A percentile compares a stretch with the other conserved stretches of the same genome.
phyloP scores from a whole-genome alignment of 2,113 vertebrate genomes.

The Aegotheles bennettii region DNA sequence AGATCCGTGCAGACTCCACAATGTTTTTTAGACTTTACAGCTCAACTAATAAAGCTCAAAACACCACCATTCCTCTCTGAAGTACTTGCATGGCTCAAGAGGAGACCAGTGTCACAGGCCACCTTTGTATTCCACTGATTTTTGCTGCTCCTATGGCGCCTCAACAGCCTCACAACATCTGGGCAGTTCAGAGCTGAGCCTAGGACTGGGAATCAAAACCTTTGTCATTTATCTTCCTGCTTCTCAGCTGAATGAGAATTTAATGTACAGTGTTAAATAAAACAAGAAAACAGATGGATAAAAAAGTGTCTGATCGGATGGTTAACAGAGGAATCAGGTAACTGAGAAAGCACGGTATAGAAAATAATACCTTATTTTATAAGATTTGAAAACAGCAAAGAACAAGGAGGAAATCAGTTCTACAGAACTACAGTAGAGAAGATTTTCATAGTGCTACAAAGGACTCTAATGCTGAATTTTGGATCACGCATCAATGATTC shows the following conservation, averaged over 20 bases:
- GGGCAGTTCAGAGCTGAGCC: neutral
- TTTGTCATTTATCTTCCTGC: neutral
- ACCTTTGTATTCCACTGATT: neutral
- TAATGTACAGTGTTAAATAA: neutral
- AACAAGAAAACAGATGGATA: neutral
- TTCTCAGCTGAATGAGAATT: neutral
- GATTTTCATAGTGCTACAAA: neutral
- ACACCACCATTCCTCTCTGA: neutral
- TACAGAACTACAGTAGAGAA: neutral
- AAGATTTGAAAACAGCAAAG: neutral
- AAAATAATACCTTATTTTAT: neutral
- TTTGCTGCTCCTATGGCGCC: neutral
- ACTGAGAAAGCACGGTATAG: neutral
- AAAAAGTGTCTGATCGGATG: neutral
- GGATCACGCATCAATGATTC: neutral
- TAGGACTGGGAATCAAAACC: neutral
- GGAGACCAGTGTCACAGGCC: accelerated
- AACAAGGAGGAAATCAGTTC: neutral
- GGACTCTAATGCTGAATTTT: neutral
- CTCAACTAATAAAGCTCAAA: neutral
- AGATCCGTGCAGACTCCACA: neutral
- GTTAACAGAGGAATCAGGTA: neutral
- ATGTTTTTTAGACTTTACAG: neutral
- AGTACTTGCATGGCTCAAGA: neutral
- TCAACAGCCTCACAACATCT: neutral